phyloP scores from a whole-genome alignment of 1,140 invertebrate species.

The Macrobrachium rosenbergii region DNA sequence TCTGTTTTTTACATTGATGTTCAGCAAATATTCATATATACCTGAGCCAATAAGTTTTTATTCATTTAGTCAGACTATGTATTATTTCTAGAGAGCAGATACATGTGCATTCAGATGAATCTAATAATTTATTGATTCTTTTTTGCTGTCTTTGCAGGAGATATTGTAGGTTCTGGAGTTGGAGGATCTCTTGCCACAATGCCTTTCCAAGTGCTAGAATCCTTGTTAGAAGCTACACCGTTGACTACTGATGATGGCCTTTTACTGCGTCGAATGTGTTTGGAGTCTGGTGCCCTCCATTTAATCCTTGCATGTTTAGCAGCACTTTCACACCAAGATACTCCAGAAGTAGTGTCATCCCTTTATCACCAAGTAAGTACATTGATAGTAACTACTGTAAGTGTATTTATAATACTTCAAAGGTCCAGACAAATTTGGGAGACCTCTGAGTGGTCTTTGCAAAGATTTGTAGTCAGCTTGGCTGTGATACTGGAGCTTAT shows the following conservation, averaged over 20 bases:
- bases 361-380: constrained; percentile 53
- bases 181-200: constrained; percentile 85
- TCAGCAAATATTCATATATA: not conserved
- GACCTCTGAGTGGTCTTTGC: no score
- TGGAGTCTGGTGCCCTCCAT: constrained; percentile 86
- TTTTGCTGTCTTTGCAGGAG: constrained; percentile 72
- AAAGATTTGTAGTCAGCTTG: no score
- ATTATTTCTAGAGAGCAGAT: not conserved
- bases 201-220: constrained; percentile 88
- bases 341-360: constrained; percentile 57
- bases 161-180: constrained; percentile 82
- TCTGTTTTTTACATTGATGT: not conserved
- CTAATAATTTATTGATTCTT: not conserved
- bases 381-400: no score
- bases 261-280: constrained; percentile 81
- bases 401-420: no score
- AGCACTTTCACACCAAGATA: constrained; percentile 82
- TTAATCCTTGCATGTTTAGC: constrained; percentile 88
- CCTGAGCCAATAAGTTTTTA: not conserved
- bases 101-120: not conserved
- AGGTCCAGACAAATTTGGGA: no score
- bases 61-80: not conserved
- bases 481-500: no score
- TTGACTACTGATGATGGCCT: constrained; percentile 86
- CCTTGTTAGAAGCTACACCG: constrained; percentile 83